Base-by-base conservation (phyloP, 1,140 invertebrate species). In the Daktulosphaira vitifoliae region DNA sequence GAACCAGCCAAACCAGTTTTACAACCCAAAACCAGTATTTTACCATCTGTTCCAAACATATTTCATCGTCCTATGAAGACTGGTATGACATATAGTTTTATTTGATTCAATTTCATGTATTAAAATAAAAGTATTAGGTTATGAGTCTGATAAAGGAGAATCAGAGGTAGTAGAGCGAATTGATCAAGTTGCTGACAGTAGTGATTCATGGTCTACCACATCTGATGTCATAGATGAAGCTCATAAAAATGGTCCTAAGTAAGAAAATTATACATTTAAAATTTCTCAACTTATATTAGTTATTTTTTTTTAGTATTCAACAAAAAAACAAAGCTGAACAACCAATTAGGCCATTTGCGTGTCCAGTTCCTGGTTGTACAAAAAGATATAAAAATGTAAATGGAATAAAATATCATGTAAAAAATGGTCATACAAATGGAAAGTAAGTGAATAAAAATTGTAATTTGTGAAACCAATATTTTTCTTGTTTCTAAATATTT, bases 341-440 rank as follows among this genome's bases (percentile, higher is more conserved):
- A 65, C 72, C 18, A 70, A 71, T 65, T 70, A 89, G 88, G 71
- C 87, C 87, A 0, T 90, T 87, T 75, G 84, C 82, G 11, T 91
- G 88, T 74, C 86, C 86, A 1, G 84, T 90, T 20, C 85, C 86
- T 37, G 87, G 87, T n/a, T 91, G 88, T 75, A 87, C 87, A 72
- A 90, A 90, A 72, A 77, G 87, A 25, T 91, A 91, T 74, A 90
- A 90, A 73, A 91, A 90, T 73, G 81, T 88, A n/a, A 91, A 90
- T 75, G 88, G 88, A 38, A 88, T 90, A 68, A 89, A 90, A 72
- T 90, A 91, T 72, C 88, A 91, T 76, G 86, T 85, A 2, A 87
- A 88, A 73, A 88, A 89, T 75, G 87, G 87, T 9, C 88, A 90
- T 73, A 88, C 87, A 74, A 87, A 87, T 73, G 86, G 62, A 38